These are phyloP conservation scores for Sitta carolinensis DNA, from an alignment of 2,797 vertebrate species.

Conservation along the genomic window DNA sequence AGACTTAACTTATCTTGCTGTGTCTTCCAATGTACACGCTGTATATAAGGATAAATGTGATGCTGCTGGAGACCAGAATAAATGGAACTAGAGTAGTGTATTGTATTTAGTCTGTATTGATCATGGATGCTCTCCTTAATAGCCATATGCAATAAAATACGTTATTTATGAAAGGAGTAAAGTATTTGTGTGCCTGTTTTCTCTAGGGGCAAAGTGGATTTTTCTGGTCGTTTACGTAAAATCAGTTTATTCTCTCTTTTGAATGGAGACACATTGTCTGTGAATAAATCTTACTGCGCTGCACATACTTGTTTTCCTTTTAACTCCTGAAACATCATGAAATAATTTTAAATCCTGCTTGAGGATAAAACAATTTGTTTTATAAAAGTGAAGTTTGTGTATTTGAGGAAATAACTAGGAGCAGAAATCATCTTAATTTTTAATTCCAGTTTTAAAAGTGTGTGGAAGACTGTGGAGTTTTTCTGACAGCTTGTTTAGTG, in stretches of 20 bases:
- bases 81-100: conserved; percentile 88
- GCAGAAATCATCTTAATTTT: background rate
- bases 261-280: background rate
- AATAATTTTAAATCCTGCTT: background rate
- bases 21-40: conserved; percentile 95
- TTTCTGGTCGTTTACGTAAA: conserved; percentile 24
- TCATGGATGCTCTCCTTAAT: conserved; percentile 88
- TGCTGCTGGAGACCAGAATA: conserved; percentile 86
- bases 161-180: conserved; percentile 91
- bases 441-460: background rate
- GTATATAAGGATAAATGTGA: conserved; percentile 90
- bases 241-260: background rate
- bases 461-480: background rate
- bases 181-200: conserved; percentile 55
- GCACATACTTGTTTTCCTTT: background rate
- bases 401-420: background rate
- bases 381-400: background rate
- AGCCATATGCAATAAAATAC: conserved; percentile 98
- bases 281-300: background rate
- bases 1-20: conserved; percentile 86
- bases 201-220: background rate
- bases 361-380: background rate
- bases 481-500: background rate
- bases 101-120: conserved; percentile 96
- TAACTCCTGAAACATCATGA: background rate